A percentile compares a stretch with the other conserved stretches of the same genome.
Conservation (phyloP, 92 coral and sea anemone genomes). For the Metridium senile region DNA sequence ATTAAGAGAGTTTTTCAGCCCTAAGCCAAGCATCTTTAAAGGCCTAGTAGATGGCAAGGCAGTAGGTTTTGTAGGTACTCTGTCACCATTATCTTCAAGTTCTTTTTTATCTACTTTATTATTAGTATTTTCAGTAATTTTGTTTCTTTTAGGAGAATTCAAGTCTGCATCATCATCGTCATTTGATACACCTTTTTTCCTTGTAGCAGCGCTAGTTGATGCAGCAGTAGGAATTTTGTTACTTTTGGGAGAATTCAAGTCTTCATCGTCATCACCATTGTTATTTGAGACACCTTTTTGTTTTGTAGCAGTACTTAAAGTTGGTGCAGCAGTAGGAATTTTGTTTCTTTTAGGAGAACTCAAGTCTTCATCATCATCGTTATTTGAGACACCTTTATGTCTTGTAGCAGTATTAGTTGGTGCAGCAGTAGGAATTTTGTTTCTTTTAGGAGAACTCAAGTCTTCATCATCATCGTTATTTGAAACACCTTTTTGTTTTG, state of each 20-base stretch:
- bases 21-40: conserved; percentile 15
- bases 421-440: background rate
- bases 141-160: conserved; percentile 17
- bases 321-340: background rate
- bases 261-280: background rate
- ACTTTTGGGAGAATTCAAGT: too few species aligned
- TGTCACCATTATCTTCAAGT: background rate
- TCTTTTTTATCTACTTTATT: background rate
- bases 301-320: background rate
- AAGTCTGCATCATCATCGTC: conserved; percentile 8
- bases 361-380: background rate
- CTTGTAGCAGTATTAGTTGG: background rate
- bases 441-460: background rate
- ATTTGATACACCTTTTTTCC: background rate
- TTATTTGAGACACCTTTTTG: background rate
- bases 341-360: background rate
- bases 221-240: background rate
- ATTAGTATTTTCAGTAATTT: conserved; percentile 5
- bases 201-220: background rate
- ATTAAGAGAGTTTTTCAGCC: conserved; percentile 25
- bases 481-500: background rate
- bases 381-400: background rate
- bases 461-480: background rate
- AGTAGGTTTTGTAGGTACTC: background rate
- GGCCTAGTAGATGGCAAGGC: background rate